Evolutionary conservation across 2,888 invertebrate genomes (phyloP).

Genomic region (Folsomia candida): DNA sequence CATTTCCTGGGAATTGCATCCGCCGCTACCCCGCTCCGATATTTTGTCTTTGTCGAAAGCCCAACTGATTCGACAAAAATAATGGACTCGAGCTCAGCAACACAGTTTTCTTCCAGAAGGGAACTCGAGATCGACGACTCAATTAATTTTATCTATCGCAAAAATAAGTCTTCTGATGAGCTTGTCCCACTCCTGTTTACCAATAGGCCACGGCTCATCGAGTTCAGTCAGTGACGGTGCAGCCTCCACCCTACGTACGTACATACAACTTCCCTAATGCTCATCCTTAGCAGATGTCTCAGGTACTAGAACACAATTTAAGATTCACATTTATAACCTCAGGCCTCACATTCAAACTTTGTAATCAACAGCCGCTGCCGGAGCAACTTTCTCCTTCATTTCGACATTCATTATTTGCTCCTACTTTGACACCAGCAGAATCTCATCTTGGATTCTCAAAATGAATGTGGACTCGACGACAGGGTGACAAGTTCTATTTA

Average conservation of each 20-base stretch:
- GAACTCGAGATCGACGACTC: background rate
- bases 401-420: background rate
- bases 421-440: background rate
- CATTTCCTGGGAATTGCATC: slow-evolving; percentile 12
- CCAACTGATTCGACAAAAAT: slow-evolving; percentile 15
- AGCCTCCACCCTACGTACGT: too few relatives aligned
- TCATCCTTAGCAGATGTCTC: slow-evolving; percentile 5
- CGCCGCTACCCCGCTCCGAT: background rate
- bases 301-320: slow-evolving; percentile 4
- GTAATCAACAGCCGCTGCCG: background rate
- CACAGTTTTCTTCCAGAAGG: slow-evolving; percentile 3
- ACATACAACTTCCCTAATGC: background rate
- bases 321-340: background rate
- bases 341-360: background rate
- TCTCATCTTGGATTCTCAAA: background rate
- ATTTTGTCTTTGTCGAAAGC: slow-evolving; percentile 19
- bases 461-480: background rate
- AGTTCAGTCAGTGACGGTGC: background rate
- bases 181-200: background rate
- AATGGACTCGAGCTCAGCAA: slow-evolving; percentile 7
- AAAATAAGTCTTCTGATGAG: slow-evolving; percentile 9
- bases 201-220: background rate
- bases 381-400: background rate
- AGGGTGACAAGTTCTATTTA: background rate
- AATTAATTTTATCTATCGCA: slow-evolving; percentile 17